Percentiles rank a stretch among this genome's conserved stretches.
Conservation (phyloP, 1,140 invertebrate species). For the Planococcus citri region DNA sequence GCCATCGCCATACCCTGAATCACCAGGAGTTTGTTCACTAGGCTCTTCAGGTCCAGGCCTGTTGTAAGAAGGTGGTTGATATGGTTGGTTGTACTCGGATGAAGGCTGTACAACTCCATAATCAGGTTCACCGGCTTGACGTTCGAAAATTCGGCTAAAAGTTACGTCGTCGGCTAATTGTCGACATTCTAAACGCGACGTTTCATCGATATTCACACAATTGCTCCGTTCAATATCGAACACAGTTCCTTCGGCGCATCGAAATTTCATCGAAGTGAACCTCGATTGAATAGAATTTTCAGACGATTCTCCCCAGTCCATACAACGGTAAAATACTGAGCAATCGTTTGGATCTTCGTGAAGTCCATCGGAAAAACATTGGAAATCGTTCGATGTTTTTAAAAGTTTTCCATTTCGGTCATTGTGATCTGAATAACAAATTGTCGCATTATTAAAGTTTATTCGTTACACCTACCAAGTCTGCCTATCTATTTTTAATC, state of each 20-base stretch:
- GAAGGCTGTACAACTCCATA: constrained; percentile 10
- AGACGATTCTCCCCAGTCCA: constrained; percentile 35
- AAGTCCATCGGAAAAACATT: constrained; percentile 45
- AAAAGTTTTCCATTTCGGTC: constrained; percentile 11
- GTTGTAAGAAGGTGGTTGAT: neutral
- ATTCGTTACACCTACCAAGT: no score
- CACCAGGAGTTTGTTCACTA: neutral
- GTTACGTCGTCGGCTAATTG: neutral
- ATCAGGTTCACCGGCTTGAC: constrained; percentile 3
- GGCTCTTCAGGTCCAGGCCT: neutral
- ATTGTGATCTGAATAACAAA: neutral
- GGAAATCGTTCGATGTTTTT: constrained; percentile 27
- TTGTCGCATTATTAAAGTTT: neutral
- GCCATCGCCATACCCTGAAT: neutral
- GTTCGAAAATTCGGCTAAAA: neutral
- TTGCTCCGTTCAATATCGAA: constrained; percentile 49
- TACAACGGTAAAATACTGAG: constrained; percentile 44
- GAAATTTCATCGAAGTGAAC: constrained; percentile 43
- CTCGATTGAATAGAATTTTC: constrained; percentile 23
- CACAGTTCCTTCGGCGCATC: constrained; percentile 55
- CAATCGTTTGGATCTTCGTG: constrained; percentile 43
- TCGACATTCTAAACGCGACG: constrained; percentile 41
- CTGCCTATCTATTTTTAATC: no score
- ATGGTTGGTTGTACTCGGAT: constrained; percentile 18
- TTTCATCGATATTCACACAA: constrained; percentile 53